A percentile compares a stretch with the other conserved stretches of the same genome.
These are phyloP conservation scores for Gnathochromis pfefferi DNA, from an alignment of 2,113 vertebrate genomes.

Conservation along the genomic window DNA sequence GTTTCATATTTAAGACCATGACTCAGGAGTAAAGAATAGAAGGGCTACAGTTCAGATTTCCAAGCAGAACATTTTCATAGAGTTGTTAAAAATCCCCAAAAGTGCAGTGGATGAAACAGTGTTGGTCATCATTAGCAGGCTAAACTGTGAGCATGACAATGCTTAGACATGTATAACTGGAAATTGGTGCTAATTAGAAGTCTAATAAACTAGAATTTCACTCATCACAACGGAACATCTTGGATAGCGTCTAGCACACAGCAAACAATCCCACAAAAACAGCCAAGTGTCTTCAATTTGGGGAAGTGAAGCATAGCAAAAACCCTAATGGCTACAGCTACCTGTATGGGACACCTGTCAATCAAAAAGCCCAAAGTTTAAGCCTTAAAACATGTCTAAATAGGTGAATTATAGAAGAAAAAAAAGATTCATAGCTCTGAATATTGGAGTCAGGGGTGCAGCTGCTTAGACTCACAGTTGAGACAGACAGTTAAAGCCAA, in stretches of 20 bases:
- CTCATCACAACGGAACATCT: neutral
- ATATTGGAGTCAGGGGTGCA: neutral
- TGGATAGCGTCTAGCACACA: neutral
- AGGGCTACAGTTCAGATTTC: neutral
- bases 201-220: neutral
- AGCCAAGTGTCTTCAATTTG: neutral
- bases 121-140: neutral
- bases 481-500: neutral
- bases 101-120: neutral
- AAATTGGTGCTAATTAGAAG: neutral
- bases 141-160: neutral
- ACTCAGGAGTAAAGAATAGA: neutral
- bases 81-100: neutral
- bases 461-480: neutral
- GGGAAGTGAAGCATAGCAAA: neutral
- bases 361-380: neutral
- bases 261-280: neutral
- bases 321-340: neutral
- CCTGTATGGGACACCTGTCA: neutral
- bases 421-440: neutral
- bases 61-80: neutral
- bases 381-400: neutral
- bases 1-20: neutral
- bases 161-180: neutral
- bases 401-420: neutral